Evolutionary conservation across 2,888 invertebrate genomes (phyloP), one percentile per base, ranked within the genome.

Genomic region (Stenurella melanura): DNA sequence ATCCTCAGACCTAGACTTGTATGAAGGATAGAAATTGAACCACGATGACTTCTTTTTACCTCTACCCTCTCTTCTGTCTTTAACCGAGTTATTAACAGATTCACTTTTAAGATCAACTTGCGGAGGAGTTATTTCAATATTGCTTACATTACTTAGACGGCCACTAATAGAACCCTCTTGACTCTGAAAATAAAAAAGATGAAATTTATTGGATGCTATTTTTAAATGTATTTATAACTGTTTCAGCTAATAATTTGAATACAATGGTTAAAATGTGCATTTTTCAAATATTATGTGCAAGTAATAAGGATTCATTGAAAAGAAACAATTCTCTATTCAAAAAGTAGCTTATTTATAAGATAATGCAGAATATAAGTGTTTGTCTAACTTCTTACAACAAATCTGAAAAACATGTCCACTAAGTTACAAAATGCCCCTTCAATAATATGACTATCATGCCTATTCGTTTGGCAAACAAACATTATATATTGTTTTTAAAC

Each of bases 1-100:
- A 90, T 98, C 97, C 85, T 96, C 96, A 5, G 96, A 95, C 83
- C 97, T 93, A 78, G 96, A 96, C 90, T 98, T 98, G 89, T 98
- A 98, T 0, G 97, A 97, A 54, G 98, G 97, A 90, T 96, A 95
- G 57, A 96, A 92, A 90, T 94, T 96, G 89, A 96, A 96, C 96
- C 96, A 96, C 77, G 96, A 94, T 77, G 95, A 94, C 89, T 96
- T 96, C 89, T 96, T 96, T 67, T 92, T 92, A 18, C 94, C 91
- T 80, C 92, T 91, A 15, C 90, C 88, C 26, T 87, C 88, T 79
- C 88, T 87, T 74, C 84, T 86, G 0, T 87, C 87, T 82, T 86
- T 88, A 60, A 75, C 80, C 85, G 69, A 86, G 81, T 63, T 84
- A 50, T 83, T 80, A 7, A 81, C 81, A 74, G 82, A 84, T 77